phyloP scores from a whole-genome alignment of 1,140 invertebrate genomes.

The Periplaneta americana region DNA sequence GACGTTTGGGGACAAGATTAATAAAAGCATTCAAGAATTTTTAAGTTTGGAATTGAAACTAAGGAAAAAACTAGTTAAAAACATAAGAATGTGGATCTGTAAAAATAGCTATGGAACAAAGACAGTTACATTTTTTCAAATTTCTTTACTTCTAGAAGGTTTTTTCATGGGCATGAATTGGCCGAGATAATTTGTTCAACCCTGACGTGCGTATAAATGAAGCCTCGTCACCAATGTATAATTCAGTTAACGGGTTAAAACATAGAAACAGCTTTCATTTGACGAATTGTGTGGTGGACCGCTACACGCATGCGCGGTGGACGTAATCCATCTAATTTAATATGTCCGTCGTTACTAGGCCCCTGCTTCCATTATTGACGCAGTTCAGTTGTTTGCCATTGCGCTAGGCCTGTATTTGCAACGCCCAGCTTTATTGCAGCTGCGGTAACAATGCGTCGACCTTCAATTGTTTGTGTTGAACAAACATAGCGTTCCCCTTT shows the following conservation, averaged over 20 bases:
- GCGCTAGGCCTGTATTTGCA: background rate
- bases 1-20: too few species aligned
- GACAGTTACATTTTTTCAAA: too few species aligned
- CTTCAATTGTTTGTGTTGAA: background rate
- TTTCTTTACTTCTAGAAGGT: too few species aligned
- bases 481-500: background rate
- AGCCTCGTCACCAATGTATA: background rate
- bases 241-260: background rate
- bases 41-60: too few species aligned
- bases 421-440: background rate
- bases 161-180: too few species aligned
- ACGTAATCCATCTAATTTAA: background rate
- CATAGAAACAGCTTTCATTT: too few species aligned
- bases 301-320: background rate
- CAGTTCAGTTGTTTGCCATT: background rate
- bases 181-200: too few species aligned
- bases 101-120: too few species aligned
- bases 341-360: background rate
- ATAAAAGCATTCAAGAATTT: too few species aligned
- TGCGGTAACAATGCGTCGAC: background rate
- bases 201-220: too few species aligned
- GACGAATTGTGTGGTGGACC: background rate
- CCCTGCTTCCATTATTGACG: background rate
- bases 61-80: too few species aligned
- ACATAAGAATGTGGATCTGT: too few species aligned